Percentiles rank a stretch among this genome's conserved stretches.
phyloP scores from a whole-genome alignment of 2,797 vertebrate species.

The Tenualosa thibaudeaui region DNA sequence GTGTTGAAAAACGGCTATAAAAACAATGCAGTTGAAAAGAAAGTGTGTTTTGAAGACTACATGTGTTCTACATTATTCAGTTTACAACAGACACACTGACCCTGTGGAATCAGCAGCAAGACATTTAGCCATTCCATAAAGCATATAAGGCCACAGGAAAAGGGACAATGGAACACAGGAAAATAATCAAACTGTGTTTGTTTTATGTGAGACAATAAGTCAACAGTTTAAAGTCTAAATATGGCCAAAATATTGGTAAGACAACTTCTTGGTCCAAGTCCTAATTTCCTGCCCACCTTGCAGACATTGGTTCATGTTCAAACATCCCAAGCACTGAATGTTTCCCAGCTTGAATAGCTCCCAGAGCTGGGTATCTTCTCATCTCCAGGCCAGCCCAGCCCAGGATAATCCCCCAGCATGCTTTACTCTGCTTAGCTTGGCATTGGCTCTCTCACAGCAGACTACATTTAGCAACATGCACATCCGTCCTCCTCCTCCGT shows the following conservation, averaged over 20 bases:
- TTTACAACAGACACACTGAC: background rate
- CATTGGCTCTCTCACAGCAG: background rate
- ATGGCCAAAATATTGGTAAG: background rate
- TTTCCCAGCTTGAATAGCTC: background rate
- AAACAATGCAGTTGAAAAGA: background rate
- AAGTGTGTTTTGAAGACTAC: background rate
- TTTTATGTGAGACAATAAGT: background rate
- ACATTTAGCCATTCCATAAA: background rate
- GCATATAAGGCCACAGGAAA: background rate
- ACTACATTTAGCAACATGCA: slow-evolving; percentile 14
- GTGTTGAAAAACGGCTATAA: background rate
- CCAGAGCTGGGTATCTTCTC: background rate
- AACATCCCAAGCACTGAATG: background rate
- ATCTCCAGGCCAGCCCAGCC: background rate
- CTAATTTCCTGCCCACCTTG: background rate
- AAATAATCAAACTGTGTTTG: background rate
- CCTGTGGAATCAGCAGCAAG: background rate
- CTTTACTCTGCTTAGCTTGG: background rate
- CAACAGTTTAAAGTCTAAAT: background rate
- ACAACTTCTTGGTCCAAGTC: background rate
- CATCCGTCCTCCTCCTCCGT: background rate
- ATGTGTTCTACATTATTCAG: background rate
- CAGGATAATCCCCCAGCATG: background rate
- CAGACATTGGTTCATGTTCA: background rate
- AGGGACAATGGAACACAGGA: background rate